Conservation (phyloP, 1,140 invertebrate species). For the Pteromalus puparum region DNA sequence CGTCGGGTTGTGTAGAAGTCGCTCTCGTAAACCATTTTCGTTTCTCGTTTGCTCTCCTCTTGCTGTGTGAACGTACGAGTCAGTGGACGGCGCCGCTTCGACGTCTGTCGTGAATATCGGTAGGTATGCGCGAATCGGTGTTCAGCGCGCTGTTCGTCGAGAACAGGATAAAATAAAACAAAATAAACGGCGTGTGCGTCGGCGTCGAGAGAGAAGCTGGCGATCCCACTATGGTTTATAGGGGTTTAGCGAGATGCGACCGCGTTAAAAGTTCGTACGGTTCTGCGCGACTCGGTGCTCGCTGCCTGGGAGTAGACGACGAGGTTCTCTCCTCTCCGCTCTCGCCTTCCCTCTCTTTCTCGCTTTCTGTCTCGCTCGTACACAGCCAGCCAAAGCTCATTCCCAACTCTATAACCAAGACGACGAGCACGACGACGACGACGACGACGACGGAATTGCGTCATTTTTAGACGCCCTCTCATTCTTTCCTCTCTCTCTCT, state of each 20-base stretch:
- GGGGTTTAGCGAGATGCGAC: conserved; percentile 62
- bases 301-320: conserved; percentile 53
- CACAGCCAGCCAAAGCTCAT: not conserved
- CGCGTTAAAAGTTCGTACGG: conserved; percentile 72
- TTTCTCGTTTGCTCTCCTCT: not conserved
- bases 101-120: conserved; percentile 7
- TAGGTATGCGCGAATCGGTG: not conserved
- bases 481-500: conserved; percentile 40
- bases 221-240: conserved; percentile 26
- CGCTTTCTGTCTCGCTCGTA: not conserved
- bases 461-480: conserved; percentile 54
- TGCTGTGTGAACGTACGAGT: not conserved
- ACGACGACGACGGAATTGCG: conserved; percentile 34
- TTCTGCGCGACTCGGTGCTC: conserved; percentile 62
- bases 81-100: conserved; percentile 44
- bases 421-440: not conserved
- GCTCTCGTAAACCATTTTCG: conserved; percentile 91
- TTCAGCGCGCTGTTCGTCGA: conserved; percentile 47
- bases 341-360: conserved; percentile 5
- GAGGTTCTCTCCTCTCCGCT: conserved; percentile 35
- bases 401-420: not conserved
- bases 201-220: conserved; percentile 32
- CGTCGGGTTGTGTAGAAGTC: conserved; percentile 91
- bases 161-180: conserved; percentile 24
- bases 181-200: conserved; percentile 34